Base-by-base conservation (phyloP, 2,113 vertebrate genomes). In the Calidris pygmaea region DNA sequence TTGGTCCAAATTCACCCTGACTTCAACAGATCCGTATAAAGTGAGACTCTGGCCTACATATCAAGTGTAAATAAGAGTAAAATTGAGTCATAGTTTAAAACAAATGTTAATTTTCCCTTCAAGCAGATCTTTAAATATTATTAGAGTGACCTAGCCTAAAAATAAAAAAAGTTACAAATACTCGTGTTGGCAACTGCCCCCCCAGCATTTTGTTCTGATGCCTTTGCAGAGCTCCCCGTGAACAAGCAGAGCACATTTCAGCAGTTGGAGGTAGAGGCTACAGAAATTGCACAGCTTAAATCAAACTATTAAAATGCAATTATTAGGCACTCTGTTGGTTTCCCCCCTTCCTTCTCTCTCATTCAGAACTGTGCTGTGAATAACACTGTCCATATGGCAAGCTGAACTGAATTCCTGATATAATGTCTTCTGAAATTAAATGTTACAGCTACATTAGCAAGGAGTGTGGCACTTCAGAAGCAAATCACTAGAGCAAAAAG, bases 31-130 rank as follows among this genome's bases (percentile, higher is more conserved):
- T 48, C 66, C 58, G n/a, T 82, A 89, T 17, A 43, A 85, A 66
- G 34, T 34, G 85, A 60, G 41, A 79, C 50, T 47, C 34, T 88
- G 59, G 55, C 47, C n/a, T 84, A 74, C 20, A 5, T 26, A 71
- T 23, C 56, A 95, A 93, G 71, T 85, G 72, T 74, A 81, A 89
- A 95, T 80, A 90, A 79, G 52, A 79, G 82, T 76, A 82, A 95
- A 96, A 96, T 27, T 16, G 37, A 85, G 67, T 75, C 41, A 80
- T 85, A 88, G 39, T 89, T 90, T 48, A 72, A 77, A 95, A 82
- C 10, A 67, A 89, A 95, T n/a, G 17, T 45, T 85, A 74, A 14
- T 75, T 82, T 93, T 91, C 17, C 53, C 53, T 91, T 91, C 58
- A 79, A 82, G 43, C 48, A 73, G 24, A 60, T 76, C 11, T 76